phyloP scores from a whole-genome alignment of 2,797 vertebrate species.

The Periparus ater region DNA sequence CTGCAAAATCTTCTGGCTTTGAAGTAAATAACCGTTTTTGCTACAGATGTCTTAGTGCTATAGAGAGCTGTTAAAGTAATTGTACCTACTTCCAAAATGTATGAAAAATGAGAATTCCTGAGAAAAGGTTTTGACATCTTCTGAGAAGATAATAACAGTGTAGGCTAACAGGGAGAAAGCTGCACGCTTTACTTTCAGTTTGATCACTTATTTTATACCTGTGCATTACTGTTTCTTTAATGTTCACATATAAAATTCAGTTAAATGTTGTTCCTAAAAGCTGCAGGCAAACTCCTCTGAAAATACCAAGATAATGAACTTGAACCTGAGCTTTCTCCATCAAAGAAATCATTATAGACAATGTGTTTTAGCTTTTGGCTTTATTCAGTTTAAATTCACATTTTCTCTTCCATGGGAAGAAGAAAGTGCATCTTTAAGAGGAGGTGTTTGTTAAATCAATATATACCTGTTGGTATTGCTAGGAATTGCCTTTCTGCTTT shows the following conservation, averaged over 20 bases:
- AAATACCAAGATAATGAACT: constrained; percentile 79
- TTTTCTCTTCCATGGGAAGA: constrained; percentile 63
- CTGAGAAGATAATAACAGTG: constrained; percentile 64
- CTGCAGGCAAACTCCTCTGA: constrained; percentile 67
- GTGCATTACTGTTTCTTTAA: constrained; percentile 67
- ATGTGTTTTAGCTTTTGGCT: constrained; percentile 67
- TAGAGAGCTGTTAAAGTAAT: constrained; percentile 62
- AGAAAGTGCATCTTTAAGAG: constrained; percentile 65
- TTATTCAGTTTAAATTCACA: constrained; percentile 74
- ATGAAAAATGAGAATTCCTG: constrained; percentile 65
- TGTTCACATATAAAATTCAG: constrained; percentile 70
- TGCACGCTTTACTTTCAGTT: constrained; percentile 51
- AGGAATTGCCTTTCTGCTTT: constrained; percentile 73
- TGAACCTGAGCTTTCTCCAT: constrained; percentile 71
- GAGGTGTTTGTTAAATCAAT: constrained; percentile 74
- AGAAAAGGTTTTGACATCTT: constrained; percentile 65
- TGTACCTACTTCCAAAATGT: constrained; percentile 67
- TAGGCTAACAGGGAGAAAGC: constrained; percentile 58
- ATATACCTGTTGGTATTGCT: constrained; percentile 64
- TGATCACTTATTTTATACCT: constrained; percentile 70
- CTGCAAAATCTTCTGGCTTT: constrained; percentile 56
- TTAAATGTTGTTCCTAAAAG: constrained; percentile 64
- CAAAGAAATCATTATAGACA: constrained; percentile 74
- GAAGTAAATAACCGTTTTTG: constrained; percentile 66
- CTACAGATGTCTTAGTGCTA: constrained; percentile 57